phyloP scores from a whole-genome alignment of 2,113 vertebrate species.

The Brachyistius frenatus region DNA sequence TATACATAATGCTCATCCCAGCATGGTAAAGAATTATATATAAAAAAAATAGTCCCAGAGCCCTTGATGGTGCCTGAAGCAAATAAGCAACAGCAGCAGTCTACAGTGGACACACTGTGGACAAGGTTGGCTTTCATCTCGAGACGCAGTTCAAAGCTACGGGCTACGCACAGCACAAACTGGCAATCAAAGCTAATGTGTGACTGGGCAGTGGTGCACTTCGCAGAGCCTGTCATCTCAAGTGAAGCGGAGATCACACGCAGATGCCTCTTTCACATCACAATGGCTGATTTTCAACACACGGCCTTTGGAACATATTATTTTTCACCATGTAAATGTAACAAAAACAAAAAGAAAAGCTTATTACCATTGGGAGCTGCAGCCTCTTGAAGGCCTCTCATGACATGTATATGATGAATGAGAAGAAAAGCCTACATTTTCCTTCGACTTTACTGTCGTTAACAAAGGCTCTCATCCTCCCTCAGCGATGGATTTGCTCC shows the following conservation, averaged over 20 bases:
- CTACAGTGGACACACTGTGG: slow-evolving; percentile 73
- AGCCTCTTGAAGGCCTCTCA: slow-evolving; percentile 61
- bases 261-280: slow-evolving; percentile 64
- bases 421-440: slow-evolving; percentile 60
- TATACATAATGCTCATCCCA: slow-evolving; percentile 77
- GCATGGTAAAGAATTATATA: slow-evolving; percentile 64
- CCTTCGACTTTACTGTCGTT: slow-evolving; percentile 47
- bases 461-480: slow-evolving; percentile 43
- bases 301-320: slow-evolving; percentile 65
- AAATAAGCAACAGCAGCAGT: slow-evolving; percentile 71
- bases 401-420: slow-evolving; percentile 62
- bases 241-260: slow-evolving; percentile 74
- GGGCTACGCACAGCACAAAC: slow-evolving; percentile 76
- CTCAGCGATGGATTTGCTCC: slow-evolving; percentile 17
- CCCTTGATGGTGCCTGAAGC: slow-evolving; percentile 74
- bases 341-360: slow-evolving; percentile 15
- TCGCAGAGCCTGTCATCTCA: slow-evolving; percentile 72
- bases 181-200: slow-evolving; percentile 83
- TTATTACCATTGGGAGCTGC: slow-evolving; percentile 35
- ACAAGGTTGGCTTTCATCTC: slow-evolving; percentile 84
- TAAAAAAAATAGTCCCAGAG: slow-evolving; percentile 53
- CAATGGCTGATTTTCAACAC: slow-evolving; percentile 71
- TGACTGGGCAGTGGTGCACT: slow-evolving; percentile 76
- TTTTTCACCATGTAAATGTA: slow-evolving; percentile 59
- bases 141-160: slow-evolving; percentile 76